Conservation (phyloP, 2,888 invertebrate species). For the Rhingia campestris region DNA sequence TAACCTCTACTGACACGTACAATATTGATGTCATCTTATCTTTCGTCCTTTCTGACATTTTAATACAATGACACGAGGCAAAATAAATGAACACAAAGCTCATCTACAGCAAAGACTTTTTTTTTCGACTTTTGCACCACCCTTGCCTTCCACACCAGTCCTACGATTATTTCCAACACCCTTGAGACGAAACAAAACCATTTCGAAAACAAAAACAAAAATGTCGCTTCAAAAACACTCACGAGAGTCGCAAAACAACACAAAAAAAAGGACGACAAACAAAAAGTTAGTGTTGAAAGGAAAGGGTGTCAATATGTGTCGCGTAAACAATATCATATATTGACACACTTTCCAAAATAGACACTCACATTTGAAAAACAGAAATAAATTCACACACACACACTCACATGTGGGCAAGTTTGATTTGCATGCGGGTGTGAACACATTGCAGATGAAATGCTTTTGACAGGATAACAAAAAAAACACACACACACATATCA, state of each 20-base stretch:
- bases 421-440: slow-evolving; percentile 11
- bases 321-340: slow-evolving; percentile 70
- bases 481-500: slow-evolving; percentile 13
- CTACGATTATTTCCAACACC: slow-evolving; percentile 21
- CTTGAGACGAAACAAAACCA: slow-evolving; percentile 47
- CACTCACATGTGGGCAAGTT: background rate
- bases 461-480: slow-evolving; percentile 55
- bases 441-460: slow-evolving; percentile 68
- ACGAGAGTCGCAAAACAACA: slow-evolving; percentile 21
- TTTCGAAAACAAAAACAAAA: slow-evolving; percentile 28
- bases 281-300: slow-evolving; percentile 23
- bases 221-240: slow-evolving; percentile 45
- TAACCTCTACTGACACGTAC: slow-evolving; percentile 51
- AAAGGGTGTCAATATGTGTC: slow-evolving; percentile 72
- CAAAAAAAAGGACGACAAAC: slow-evolving; percentile 14
- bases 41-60: slow-evolving; percentile 56
- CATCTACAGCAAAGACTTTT: slow-evolving; percentile 40
- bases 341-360: slow-evolving; percentile 73
- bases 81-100: slow-evolving; percentile 48
- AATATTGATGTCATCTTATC: slow-evolving; percentile 57
- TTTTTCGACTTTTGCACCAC: background rate
- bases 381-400: slow-evolving; percentile 26
- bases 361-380: slow-evolving; percentile 44
- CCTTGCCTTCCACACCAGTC: no score
- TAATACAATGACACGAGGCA: slow-evolving; percentile 45